Evolutionary conservation across 1,140 invertebrate genomes (phyloP).

Genomic region (Dinothrombium tinctorium): DNA sequence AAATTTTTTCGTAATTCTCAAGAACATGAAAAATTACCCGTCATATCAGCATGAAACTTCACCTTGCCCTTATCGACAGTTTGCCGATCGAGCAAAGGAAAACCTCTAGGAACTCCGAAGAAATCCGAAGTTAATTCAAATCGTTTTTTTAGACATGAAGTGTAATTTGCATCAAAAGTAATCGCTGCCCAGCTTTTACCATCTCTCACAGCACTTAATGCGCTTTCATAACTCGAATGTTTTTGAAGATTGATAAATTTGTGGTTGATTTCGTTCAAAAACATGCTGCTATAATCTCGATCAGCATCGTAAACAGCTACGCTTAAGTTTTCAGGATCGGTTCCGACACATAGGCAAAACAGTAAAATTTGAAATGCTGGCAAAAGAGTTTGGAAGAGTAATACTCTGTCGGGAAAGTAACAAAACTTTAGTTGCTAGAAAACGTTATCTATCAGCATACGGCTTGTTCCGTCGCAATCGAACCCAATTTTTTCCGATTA

Average conservation of each 20-base stretch:
- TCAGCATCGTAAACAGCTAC: constrained; percentile 41
- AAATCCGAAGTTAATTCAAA: no score
- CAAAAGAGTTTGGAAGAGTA: constrained; percentile 56
- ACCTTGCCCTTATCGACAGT: background rate
- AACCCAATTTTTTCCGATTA: constrained; percentile 11
- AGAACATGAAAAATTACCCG: background rate
- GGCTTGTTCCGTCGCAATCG: constrained; percentile 13
- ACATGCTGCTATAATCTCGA: constrained; percentile 2
- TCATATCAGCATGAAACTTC: background rate
- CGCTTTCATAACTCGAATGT: constrained; percentile 4
- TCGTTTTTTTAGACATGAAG: constrained; percentile 2
- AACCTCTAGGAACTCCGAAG: no score
- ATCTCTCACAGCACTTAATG: constrained; percentile 5
- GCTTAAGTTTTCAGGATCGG: constrained; percentile 53
- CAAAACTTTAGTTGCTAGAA: background rate
- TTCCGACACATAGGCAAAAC: constrained; percentile 76
- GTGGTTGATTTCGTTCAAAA: constrained; percentile 3
- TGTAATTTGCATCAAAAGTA: constrained; percentile 8
- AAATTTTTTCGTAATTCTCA: background rate
- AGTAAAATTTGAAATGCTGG: constrained; percentile 74
- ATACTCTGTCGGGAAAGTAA: constrained; percentile 10
- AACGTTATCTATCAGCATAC: background rate
- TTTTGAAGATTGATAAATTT: constrained; percentile 1
- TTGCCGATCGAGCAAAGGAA: background rate
- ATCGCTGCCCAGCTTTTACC: constrained; percentile 7